Base-by-base conservation (phyloP, 2,888 invertebrate species). In the Psylliodes chrysocephalus region DNA sequence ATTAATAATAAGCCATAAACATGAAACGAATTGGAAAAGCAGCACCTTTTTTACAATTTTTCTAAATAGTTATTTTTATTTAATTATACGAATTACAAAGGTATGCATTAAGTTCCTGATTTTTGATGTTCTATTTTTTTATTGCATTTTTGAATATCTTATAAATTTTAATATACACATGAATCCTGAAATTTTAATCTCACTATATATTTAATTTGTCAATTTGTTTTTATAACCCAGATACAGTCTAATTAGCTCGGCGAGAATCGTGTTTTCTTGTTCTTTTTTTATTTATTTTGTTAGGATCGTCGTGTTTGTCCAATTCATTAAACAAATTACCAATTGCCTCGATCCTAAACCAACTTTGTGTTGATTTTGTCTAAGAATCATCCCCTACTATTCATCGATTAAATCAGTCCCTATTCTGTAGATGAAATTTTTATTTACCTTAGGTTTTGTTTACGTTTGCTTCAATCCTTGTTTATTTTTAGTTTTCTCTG, bases 301-400 rank as follows among this genome's bases (percentile, higher is more conserved):
- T 49, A 49, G 49, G 49, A 28, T 49, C 49, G 4, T 8, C 1
- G 15, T 49, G 49, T 49, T 49, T 49, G 49, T 30, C 15, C 8
- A 30, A 28, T 49, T 49, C 15, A 30, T 49, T 49, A 49, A 49
- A 14, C 28, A 49, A 28, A 49, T 49, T 49, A 49, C 28, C 25
- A 8, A 49, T 49, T 49, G 47, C 25, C 12, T 25, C 22, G 47
- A 47, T 19, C n/a, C 25, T 25, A 47, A 47, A 12, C 12, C 15
- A 30, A 49, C 28, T 49, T 49, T 49, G 14, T 49, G 49, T 49
- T 49, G 49, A 49, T 49, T 49, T 49, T 49, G 12, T 49, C 28
- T 22, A 49, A 28, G 15, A 49, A 49, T 49, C n/a, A n/a, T n/a
- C n/a, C 49, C 12, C 8, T 15, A 4, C 49, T 17, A 49, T 7